Conservation (phyloP, 2,113 vertebrate species). For the Apaloderma vittatum region DNA sequence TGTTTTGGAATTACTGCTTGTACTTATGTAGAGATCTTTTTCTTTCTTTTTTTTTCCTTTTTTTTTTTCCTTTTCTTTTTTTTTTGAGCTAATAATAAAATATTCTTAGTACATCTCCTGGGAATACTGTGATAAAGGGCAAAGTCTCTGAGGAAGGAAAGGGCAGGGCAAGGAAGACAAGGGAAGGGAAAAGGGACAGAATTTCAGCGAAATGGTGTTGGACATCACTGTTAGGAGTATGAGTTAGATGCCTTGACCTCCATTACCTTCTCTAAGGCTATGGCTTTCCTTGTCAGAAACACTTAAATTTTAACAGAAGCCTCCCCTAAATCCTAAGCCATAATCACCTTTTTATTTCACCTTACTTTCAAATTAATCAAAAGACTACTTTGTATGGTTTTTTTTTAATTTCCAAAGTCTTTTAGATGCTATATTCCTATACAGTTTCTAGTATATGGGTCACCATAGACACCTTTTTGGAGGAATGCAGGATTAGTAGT, state of each 20-base stretch:
- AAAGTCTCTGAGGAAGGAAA: conserved; percentile 32
- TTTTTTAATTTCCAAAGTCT: not conserved
- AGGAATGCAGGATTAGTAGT: not conserved
- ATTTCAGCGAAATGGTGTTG: not conserved
- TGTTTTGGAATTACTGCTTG: not conserved
- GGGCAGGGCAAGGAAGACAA: not conserved
- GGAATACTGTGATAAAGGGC: not conserved
- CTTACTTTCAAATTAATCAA: not conserved
- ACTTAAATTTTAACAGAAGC: conserved; percentile 3
- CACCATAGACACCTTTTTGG: no score
- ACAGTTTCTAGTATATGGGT: not conserved
- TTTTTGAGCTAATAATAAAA: not conserved
- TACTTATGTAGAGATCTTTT: not conserved
- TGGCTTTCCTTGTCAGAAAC: not conserved
- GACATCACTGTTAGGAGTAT: not conserved
- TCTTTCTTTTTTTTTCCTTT: not conserved
- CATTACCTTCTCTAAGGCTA: not conserved
- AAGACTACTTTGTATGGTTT: not conserved
- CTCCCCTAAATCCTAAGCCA: not conserved
- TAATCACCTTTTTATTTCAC: not conserved
- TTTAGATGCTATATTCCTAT: not conserved
- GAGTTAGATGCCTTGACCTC: not conserved
- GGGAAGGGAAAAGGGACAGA: not conserved
- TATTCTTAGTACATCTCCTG: not conserved
- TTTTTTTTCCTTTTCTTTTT: not conserved